Evolutionary conservation across 1,140 invertebrate genomes (phyloP).

Genomic region (Lasioglossum albipes): DNA sequence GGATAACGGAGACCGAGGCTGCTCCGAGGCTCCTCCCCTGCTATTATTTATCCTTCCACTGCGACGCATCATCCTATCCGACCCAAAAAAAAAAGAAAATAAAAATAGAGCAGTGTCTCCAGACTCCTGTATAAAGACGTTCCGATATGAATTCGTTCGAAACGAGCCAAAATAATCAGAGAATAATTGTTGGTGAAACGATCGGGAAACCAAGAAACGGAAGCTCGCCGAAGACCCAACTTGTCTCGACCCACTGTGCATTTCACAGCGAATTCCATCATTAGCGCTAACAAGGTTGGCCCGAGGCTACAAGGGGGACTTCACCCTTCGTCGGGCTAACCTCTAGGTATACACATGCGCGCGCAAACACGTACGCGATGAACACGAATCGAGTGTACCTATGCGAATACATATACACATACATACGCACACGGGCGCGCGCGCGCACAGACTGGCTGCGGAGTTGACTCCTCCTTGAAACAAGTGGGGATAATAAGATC

Average conservation of each 20-base stretch:
- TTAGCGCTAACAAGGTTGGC: constrained; percentile 78
- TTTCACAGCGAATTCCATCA: constrained; percentile 71
- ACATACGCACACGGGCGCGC: constrained; percentile 5
- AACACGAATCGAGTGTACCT: constrained; percentile 33
- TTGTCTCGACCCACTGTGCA: constrained; percentile 58
- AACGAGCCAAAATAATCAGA: not conserved
- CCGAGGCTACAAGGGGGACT: constrained; percentile 65
- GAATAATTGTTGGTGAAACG: not conserved
- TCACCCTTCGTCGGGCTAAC: constrained; percentile 53
- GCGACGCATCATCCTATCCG: too few species aligned
- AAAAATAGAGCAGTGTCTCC: too few species aligned
- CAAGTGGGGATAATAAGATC: constrained; percentile 78
- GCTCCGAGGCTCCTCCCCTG: constrained; percentile 13
- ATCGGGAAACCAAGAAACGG: constrained; percentile 9
- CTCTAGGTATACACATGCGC: constrained; percentile 35
- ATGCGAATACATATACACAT: constrained; percentile 6
- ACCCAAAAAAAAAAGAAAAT: too few species aligned
- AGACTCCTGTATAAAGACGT: too few species aligned
- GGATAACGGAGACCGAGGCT: constrained; percentile 39
- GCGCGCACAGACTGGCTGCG: constrained; percentile 23
- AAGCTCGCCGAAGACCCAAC: constrained; percentile 9
- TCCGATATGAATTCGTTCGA: too few species aligned
- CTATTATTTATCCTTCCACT: constrained; percentile 27
- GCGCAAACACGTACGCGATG: constrained; percentile 33
- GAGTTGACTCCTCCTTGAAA: constrained; percentile 62